Percentiles rank a stretch among this genome's conserved stretches.
These are phyloP conservation scores for Festucalex cinctus DNA, from an alignment of 2,113 vertebrate species.

Conservation along the genomic window DNA sequence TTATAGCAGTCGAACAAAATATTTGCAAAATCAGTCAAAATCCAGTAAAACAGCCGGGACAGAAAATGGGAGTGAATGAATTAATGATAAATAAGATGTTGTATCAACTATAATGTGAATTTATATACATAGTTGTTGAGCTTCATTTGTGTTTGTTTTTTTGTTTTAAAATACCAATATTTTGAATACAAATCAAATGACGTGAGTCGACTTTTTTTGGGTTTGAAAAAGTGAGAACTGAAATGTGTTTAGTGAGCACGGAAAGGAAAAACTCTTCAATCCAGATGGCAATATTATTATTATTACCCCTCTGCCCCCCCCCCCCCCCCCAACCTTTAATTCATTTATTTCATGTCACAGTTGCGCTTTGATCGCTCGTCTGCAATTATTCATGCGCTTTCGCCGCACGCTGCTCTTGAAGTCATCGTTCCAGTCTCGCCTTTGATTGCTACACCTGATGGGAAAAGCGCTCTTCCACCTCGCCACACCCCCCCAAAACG, in stretches of 20 bases:
- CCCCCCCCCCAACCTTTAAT: conserved; percentile 52
- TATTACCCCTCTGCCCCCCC: not conserved
- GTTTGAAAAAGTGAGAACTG: no score
- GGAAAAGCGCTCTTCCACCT: conserved; percentile 31
- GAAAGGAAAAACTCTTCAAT: conserved; percentile 46
- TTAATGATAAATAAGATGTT: no score
- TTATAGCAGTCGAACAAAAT: no score
- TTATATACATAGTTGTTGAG: no score
- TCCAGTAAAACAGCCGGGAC: no score
- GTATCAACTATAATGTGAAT: no score
- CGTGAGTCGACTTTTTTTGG: no score
- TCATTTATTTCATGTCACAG: conserved; percentile 74
- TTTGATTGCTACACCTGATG: conserved; percentile 67
- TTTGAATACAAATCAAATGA: no score
- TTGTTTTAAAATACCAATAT: no score
- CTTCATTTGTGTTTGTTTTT: no score
- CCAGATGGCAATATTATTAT: conserved; percentile 70
- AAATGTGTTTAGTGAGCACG: not conserved
- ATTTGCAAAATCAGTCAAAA: no score
- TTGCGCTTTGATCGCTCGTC: conserved; percentile 69
- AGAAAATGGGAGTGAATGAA: no score
- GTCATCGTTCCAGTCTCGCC: conserved; percentile 68
- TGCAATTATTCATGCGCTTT: conserved; percentile 73
- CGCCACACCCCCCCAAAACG: conserved; percentile 3
- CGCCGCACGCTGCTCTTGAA: conserved; percentile 64